A percentile compares a stretch with the other conserved stretches of the same genome.
phyloP scores from a whole-genome alignment of 1,140 invertebrate genomes.

The Eubasilissa regina region DNA sequence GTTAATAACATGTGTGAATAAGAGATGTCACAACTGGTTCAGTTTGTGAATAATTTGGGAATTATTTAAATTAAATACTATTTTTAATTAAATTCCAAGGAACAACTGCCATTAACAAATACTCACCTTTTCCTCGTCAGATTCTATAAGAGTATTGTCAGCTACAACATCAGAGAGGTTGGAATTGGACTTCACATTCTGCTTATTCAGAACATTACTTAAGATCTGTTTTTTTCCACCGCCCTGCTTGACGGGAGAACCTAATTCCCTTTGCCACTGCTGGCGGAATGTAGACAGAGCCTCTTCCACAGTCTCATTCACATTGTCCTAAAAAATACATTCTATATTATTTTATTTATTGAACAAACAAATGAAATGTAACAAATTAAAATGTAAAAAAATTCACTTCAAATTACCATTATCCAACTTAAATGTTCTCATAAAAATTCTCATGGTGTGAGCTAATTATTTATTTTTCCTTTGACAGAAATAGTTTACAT shows the following conservation, averaged over 20 bases:
- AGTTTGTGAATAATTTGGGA: too few species aligned
- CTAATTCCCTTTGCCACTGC: constrained; percentile 69
- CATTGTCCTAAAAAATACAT: constrained; percentile 22
- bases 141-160: constrained; percentile 50
- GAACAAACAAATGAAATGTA: constrained; percentile 1
- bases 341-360: neutral
- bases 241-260: constrained; percentile 57
- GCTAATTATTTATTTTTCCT: too few species aligned
- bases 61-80: too few species aligned
- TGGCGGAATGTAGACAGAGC: constrained; percentile 67
- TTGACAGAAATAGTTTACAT: too few species aligned
- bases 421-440: too few species aligned
- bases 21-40: too few species aligned
- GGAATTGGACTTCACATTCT: constrained; percentile 7
- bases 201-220: constrained; percentile 28
- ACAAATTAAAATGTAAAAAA: too few species aligned
- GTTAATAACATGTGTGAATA: too few species aligned
- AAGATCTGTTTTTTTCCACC: neutral
- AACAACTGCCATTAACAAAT: neutral
- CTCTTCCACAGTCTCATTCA: constrained; percentile 59
- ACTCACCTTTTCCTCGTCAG: constrained; percentile 67
- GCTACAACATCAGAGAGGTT: neutral
- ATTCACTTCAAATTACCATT: too few species aligned
- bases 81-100: too few species aligned
- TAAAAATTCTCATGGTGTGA: too few species aligned